Evolutionary conservation across 2,888 invertebrate genomes (phyloP).

Genomic region (Tiliacea aurago): DNA sequence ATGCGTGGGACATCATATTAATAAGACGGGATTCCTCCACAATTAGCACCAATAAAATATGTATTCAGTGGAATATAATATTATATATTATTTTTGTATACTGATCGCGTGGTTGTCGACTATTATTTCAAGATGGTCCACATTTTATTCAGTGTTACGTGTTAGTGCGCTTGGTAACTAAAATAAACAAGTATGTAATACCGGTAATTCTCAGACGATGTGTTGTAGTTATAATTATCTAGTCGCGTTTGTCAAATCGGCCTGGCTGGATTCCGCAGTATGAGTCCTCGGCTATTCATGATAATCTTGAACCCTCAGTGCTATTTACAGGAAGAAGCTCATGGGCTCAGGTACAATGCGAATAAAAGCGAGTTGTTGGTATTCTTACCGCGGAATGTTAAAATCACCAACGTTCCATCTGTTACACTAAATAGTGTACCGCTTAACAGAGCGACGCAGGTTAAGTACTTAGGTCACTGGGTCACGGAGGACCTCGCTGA

Average conservation of each 20-base stretch:
- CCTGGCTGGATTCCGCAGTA: conserved; percentile 14
- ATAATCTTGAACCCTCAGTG: background rate
- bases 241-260: conserved; percentile 29
- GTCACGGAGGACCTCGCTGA: too few relatives aligned
- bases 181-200: conserved; percentile 54
- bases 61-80: conserved; percentile 17
- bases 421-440: too few relatives aligned
- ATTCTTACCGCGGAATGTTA: too few relatives aligned
- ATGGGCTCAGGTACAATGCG: too few relatives aligned
- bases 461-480: too few relatives aligned
- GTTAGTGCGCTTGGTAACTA: conserved; percentile 26
- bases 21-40: conserved; percentile 7
- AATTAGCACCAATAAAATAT: conserved; percentile 21
- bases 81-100: conserved; percentile 19
- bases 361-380: too few relatives aligned
- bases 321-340: background rate
- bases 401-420: too few relatives aligned
- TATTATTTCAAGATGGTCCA: conserved; percentile 35
- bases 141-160: conserved; percentile 41
- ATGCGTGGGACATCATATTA: background rate
- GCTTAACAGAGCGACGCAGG: too few relatives aligned
- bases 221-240: conserved; percentile 41
- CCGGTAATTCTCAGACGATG: conserved; percentile 55
- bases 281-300: conserved; percentile 13
- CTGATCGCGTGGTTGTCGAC: conserved; percentile 17